Evolutionary conservation across 2,113 vertebrate genomes (phyloP).

Genomic region (Vidua macroura): DNA sequence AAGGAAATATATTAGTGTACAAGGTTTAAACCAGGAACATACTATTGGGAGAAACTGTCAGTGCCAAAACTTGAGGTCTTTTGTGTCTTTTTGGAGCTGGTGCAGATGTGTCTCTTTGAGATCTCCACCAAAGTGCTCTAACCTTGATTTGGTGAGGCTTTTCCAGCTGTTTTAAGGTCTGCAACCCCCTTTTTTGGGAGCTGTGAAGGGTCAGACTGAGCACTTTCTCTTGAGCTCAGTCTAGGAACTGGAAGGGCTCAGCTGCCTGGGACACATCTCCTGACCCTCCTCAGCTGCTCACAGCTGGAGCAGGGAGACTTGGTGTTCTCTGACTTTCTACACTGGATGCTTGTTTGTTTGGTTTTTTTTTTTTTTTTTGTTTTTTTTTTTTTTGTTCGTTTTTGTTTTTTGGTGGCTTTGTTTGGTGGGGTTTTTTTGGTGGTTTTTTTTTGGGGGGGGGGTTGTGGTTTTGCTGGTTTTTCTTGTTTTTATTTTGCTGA

Average conservation of each 20-base stretch:
- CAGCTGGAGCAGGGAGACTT: background rate
- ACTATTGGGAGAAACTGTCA: background rate
- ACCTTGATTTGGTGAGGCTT: background rate
- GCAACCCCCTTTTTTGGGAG: background rate
- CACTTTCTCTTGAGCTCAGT: background rate
- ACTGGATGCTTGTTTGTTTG: no score
- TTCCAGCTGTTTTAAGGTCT: background rate
- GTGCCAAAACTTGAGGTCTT: background rate
- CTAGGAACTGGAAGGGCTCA: background rate
- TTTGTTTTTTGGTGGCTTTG: background rate
- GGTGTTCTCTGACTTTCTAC: background rate
- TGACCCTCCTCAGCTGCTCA: background rate
- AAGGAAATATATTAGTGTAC: background rate
- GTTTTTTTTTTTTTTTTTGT: rapidly evolving
- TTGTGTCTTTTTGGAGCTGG: background rate
- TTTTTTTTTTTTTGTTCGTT: background rate
- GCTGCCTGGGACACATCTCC: rapidly evolving
- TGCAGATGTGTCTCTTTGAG: background rate
- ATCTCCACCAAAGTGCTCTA: background rate
- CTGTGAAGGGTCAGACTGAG: background rate
- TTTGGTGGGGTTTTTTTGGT: no score
- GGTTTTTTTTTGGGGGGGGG: no score
- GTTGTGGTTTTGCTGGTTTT: background rate
- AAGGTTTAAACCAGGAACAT: background rate
- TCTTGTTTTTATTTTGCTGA: background rate